Conservation (phyloP, 2,113 vertebrate genomes). For the Anhinga rufa region DNA sequence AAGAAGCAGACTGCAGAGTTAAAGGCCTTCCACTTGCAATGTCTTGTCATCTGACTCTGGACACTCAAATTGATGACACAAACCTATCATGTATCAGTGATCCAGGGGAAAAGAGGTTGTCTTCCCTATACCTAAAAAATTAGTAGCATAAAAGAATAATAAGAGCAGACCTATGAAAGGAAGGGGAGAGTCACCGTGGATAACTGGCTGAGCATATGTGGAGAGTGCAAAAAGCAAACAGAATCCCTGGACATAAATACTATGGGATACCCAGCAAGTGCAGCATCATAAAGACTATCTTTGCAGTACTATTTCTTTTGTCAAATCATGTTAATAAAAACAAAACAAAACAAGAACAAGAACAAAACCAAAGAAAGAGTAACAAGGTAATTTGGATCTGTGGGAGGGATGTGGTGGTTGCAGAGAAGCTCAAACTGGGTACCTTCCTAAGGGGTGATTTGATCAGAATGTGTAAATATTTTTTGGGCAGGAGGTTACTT, state of each 20-base stretch:
- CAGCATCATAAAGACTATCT: background rate
- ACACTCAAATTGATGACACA: background rate
- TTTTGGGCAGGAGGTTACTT: background rate
- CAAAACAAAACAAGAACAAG: too few species aligned
- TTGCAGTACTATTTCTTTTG: background rate
- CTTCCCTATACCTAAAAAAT: background rate
- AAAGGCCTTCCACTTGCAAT: background rate
- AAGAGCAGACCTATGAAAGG: background rate
- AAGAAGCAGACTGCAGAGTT: background rate
- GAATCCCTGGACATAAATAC: background rate
- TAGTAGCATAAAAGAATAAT: background rate
- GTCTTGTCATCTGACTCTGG: background rate
- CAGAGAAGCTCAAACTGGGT: background rate
- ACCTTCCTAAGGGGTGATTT: background rate
- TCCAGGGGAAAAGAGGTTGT: background rate
- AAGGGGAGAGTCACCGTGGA: background rate
- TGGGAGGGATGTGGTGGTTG: background rate
- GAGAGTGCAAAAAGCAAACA: background rate
- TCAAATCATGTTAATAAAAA: background rate
- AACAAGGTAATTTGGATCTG: background rate
- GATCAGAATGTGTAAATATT: background rate
- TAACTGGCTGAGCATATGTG: background rate
- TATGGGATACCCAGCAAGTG: background rate
- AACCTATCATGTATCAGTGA: background rate
- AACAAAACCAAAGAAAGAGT: background rate